A percentile compares a stretch with the other conserved stretches of the same genome.
phyloP scores from a whole-genome alignment of 2,888 invertebrate species.

The Phaonia tiefii region DNA sequence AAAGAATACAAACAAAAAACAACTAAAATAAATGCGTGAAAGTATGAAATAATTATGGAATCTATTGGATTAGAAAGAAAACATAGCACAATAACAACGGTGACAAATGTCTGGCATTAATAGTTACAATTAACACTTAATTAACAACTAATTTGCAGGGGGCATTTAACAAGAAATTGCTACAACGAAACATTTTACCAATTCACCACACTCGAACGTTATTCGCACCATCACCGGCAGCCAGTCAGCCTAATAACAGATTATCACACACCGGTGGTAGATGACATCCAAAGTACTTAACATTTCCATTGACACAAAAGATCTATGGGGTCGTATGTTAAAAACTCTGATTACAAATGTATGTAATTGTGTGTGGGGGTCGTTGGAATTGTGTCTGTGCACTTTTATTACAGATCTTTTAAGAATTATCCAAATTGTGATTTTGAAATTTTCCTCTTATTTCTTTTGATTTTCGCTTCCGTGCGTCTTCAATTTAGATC shows the following conservation, averaged over 20 bases:
- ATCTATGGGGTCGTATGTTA: not conserved
- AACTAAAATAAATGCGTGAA: conserved; percentile 29
- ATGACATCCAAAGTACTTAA: too few species aligned
- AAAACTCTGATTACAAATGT: not conserved
- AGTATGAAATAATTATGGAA: conserved; percentile 25
- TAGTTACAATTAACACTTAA: conserved; percentile 10
- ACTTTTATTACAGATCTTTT: conserved; percentile 50
- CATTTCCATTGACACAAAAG: conserved; percentile 22
- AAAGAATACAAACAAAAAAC: conserved; percentile 3
- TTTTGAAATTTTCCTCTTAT: conserved; percentile 24
- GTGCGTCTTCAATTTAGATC: conserved; percentile 56
- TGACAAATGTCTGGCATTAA: not conserved
- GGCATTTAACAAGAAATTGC: conserved; percentile 12
- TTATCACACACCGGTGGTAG: too few species aligned
- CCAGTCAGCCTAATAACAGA: not conserved
- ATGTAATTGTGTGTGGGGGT: conserved; percentile 26
- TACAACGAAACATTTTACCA: not conserved
- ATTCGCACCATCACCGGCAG: not conserved
- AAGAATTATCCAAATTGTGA: conserved; percentile 52
- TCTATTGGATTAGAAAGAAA: conserved; percentile 11
- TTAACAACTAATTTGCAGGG: conserved; percentile 16
- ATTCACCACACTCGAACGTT: not conserved
- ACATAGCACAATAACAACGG: not conserved
- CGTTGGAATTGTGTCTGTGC: conserved; percentile 16
- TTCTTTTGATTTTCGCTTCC: conserved; percentile 54